Conservation (phyloP, 2,113 vertebrate genomes). For the Epinephelus lanceolatus region DNA sequence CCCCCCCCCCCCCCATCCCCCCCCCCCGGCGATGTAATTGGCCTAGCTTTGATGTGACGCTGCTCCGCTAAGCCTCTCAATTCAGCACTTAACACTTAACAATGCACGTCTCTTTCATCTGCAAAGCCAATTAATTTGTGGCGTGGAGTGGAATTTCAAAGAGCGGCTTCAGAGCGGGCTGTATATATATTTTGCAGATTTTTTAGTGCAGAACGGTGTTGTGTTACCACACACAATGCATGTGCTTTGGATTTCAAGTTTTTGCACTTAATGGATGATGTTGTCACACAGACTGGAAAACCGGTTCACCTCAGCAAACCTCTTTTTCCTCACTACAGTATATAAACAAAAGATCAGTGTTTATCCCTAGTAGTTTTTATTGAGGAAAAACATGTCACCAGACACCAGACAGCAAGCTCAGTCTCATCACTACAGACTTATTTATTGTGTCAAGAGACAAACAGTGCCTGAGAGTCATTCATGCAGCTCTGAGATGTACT, state of each 20-base stretch:
- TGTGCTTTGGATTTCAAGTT: not conserved
- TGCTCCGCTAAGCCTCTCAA: conserved; percentile 56
- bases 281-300: not conserved
- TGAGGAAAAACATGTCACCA: conserved; percentile 8
- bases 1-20: no score
- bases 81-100: conserved; percentile 67
- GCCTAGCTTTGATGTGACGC: conserved; percentile 74
- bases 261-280: not conserved
- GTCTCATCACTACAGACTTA: conserved; percentile 43
- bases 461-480: conserved; percentile 71
- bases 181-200: conserved; percentile 11
- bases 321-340: not conserved
- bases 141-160: conserved; percentile 62
- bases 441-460: conserved; percentile 61
- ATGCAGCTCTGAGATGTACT: conserved; percentile 66
- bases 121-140: conserved; percentile 71
- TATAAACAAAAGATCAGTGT: not conserved
- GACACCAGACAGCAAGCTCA: conserved; percentile 25
- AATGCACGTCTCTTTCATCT: conserved; percentile 72
- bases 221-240: not conserved
- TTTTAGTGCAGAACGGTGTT: not conserved
- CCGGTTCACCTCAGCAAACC: conserved; percentile 8
- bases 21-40: no score
- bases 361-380: not conserved
- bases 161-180: conserved; percentile 2